These are phyloP conservation scores for Nephrotoma guestfalica DNA, from an alignment of 2,888 invertebrate species.

Conservation along the genomic window DNA sequence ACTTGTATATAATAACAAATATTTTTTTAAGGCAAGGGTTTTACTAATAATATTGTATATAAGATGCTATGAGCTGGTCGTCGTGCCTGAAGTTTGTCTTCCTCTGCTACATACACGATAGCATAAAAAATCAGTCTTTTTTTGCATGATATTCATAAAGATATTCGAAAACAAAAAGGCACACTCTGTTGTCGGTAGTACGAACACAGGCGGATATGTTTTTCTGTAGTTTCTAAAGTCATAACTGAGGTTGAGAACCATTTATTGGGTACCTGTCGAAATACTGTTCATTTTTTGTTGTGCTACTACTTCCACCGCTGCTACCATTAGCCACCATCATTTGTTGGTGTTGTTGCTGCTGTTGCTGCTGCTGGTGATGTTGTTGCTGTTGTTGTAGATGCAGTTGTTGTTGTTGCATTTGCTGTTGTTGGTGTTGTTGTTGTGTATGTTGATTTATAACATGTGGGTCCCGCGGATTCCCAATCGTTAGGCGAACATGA, in stretches of 20 bases:
- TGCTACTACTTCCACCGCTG: not conserved
- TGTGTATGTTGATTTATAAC: slow-evolving; percentile 1
- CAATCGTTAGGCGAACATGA: slow-evolving; percentile 72
- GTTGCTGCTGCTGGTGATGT: slow-evolving; percentile 15
- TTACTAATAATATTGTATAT: not conserved
- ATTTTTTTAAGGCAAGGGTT: not conserved
- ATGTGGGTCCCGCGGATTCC: slow-evolving; percentile 18
- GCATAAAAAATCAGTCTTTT: not conserved
- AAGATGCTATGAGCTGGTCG: not conserved
- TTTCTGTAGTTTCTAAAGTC: slow-evolving; percentile 20
- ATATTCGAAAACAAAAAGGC: not conserved
- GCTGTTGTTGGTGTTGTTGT: not conserved
- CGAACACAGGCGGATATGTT: not conserved
- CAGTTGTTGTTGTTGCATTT: not conserved
- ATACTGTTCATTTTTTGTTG: slow-evolving; percentile 11
- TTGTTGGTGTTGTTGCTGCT: not conserved
- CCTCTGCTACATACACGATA: not conserved
- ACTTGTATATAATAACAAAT: not conserved
- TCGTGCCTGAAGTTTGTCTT: not conserved
- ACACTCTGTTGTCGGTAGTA: not conserved
- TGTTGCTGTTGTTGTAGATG: slow-evolving; percentile 1
- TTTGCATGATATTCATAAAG: not conserved
- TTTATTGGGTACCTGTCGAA: slow-evolving; percentile 13
- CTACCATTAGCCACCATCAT: not conserved
- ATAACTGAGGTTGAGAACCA: slow-evolving; percentile 24